Base-by-base conservation (phyloP, 2,888 invertebrate species). In the Microchrysa polita region DNA sequence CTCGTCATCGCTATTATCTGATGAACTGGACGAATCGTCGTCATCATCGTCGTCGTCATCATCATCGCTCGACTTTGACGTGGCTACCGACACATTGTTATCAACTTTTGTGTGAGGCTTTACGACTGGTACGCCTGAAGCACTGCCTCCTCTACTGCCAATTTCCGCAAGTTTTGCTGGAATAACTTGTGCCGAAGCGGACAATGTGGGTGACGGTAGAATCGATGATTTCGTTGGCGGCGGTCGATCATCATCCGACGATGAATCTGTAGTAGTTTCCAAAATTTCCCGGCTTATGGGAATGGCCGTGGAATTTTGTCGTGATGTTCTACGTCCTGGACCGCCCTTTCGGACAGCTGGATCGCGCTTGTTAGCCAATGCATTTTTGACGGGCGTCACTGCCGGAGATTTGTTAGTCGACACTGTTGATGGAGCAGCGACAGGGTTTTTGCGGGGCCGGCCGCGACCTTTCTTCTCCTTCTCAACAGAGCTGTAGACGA, bases 391-490 rank as follows among this genome's bases (percentile, higher is more conserved):
- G 81, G 80, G 81, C 74, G 73, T 81, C 81, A 20, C 80, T 81
- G 14, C 22, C 5, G 57, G 61, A 2, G 48, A 59, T 48, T 59
- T 72, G 20, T 14, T 72, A 10, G 22, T 65, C 1, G 59, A 12
- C 7, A 10, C 63, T 75, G 77, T 76, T 27, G 77, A 77, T 18
- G 76, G 74, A 27, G 74, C 75, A 74, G 73, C 76, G 7, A 79
- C 78, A 75, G 84, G 82, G 16, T 79, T 81, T 77, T 87, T 87
- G n/a, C 86, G 81, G 18, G 86, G 87, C 69, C 85, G 81, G 40
- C 86, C 86, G 23, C 85, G 85, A 23, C 84, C 83, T 77, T 86
- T 83, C 72, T 84, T 84, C 2, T 79, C 77, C 16, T 78, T 76
- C 5, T 78, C 77, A 14, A 67, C 65, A 23, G 77, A 77, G 57